A percentile compares a stretch with the other conserved stretches of the same genome.
These are phyloP conservation scores for Selenia dentaria DNA, from an alignment of 2,888 invertebrate species.

Conservation along the genomic window DNA sequence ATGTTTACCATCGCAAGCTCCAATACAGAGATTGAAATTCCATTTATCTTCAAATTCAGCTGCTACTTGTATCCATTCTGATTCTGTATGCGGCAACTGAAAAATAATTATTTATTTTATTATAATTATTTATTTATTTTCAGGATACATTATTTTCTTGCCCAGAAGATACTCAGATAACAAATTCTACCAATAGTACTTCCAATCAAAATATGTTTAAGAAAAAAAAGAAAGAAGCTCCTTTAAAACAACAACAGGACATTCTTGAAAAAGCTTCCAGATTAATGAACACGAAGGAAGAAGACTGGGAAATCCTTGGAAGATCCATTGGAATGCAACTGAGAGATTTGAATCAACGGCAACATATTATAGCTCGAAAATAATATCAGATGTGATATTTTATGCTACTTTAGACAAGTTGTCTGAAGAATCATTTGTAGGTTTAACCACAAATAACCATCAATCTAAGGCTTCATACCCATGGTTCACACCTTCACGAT, in stretches of 20 bases:
- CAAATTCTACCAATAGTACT: slow-evolving; percentile 1
- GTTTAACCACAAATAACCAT: background rate
- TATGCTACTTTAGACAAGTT: background rate
- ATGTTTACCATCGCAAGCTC: background rate
- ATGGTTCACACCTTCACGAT: background rate
- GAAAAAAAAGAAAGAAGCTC: background rate
- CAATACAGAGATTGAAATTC: background rate
- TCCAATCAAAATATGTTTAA: slow-evolving; percentile 1
- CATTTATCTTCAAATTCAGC: background rate
- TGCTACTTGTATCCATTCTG: slow-evolving; percentile 1
- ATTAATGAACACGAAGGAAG: background rate
- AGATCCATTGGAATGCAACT: background rate
- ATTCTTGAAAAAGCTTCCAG: background rate
- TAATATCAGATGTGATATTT: too few relatives aligned
- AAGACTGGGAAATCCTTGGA: background rate
- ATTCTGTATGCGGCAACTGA: too few relatives aligned
- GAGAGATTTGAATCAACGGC: background rate
- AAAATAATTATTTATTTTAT: too few relatives aligned
- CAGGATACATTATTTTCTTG: too few relatives aligned
- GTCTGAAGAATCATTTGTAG: background rate
- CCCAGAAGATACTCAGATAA: background rate
- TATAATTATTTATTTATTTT: too few relatives aligned
- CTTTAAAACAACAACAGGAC: background rate
- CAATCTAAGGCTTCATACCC: background rate
- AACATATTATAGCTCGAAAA: background rate